Evolutionary conservation across 2,797 vertebrate genomes (phyloP).

Genomic region (Macrochelys suwanniensis): DNA sequence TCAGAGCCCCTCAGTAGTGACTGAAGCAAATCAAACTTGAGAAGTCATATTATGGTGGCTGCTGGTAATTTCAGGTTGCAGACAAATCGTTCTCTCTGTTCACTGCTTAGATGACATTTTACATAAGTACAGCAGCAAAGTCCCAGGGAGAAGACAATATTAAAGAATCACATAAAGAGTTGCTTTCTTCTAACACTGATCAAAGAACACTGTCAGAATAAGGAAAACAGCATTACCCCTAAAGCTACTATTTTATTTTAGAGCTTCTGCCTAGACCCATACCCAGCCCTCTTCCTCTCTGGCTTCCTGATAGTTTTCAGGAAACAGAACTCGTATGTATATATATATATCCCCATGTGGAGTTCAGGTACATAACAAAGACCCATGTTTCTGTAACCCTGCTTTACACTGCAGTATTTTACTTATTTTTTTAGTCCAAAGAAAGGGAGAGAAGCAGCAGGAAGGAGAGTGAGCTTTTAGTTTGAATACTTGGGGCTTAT

Average conservation of each 20-base stretch:
- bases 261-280: background rate
- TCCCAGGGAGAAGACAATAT: conserved; percentile 4
- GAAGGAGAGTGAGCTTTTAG: background rate
- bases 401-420: conserved; percentile 12
- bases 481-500: background rate
- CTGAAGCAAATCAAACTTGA: background rate
- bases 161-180: background rate
- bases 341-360: conserved; percentile 13
- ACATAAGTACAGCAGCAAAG: background rate
- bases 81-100: background rate
- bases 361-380: background rate
- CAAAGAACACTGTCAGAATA: background rate
- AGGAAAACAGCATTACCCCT: background rate
- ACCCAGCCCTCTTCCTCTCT: fast-evolving
- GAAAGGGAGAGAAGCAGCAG: background rate
- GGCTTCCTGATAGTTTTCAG: background rate
- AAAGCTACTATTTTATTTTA: background rate
- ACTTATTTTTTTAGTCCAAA: background rate
- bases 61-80: background rate
- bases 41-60: background rate
- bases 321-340: conserved; percentile 1
- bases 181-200: conserved; percentile 14
- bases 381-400: background rate
- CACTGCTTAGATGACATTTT: background rate
- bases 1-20: background rate